Conservation (phyloP, 2,113 vertebrate genomes). For the Strigops habroptila region DNA sequence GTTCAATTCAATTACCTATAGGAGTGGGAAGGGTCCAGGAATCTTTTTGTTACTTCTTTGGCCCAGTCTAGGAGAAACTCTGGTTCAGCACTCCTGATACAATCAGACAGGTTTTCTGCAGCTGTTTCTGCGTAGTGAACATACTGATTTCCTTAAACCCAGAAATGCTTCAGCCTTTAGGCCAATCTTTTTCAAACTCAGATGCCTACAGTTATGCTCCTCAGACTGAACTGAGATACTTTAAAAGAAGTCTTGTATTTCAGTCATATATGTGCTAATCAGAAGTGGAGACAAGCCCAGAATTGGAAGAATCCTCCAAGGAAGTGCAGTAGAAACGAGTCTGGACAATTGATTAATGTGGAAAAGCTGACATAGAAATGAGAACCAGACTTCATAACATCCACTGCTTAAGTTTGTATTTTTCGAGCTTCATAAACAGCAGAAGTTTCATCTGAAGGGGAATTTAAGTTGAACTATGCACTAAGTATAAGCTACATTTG, state of each 20-base stretch:
- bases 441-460: not conserved
- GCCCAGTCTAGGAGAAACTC: not conserved
- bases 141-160: not conserved
- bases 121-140: not conserved
- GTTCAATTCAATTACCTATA: not conserved
- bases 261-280: not conserved
- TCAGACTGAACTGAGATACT: not conserved
- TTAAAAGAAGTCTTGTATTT: not conserved
- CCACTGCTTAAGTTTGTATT: not conserved
- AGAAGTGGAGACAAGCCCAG: not conserved
- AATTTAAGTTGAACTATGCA: not conserved
- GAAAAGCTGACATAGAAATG: slow-evolving; percentile 24
- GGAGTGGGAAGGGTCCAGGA: not conserved
- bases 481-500: not conserved
- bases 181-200: not conserved
- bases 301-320: not conserved
- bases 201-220: not conserved
- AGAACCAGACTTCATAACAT: not conserved
- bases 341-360: slow-evolving; percentile 1
- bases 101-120: not conserved
- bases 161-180: not conserved
- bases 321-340: slow-evolving; percentile 7
- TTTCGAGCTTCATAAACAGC: not conserved
- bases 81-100: not conserved
- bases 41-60: not conserved